A percentile compares a stretch with the other conserved stretches of the same genome.
Evolutionary conservation across 2,888 invertebrate species (phyloP).

Genomic region (Drosophila nigricruria): DNA sequence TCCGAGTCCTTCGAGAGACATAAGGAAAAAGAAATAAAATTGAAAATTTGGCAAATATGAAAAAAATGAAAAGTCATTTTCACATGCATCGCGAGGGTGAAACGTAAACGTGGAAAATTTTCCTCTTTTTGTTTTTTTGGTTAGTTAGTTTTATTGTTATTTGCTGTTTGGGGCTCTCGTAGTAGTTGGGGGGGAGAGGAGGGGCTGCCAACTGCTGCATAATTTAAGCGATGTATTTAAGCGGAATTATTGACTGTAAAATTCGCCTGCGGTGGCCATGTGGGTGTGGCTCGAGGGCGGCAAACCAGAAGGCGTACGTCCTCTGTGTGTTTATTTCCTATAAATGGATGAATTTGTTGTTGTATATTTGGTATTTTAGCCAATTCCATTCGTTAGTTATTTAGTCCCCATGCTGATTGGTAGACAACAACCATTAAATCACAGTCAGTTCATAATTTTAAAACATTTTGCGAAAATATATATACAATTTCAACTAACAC

Average conservation of each 20-base stretch:
- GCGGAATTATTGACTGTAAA: conserved; percentile 77
- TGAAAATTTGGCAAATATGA: conserved; percentile 41
- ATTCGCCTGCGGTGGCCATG: conserved; percentile 32
- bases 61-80: conserved; percentile 66
- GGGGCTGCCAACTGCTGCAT: conserved; percentile 55
- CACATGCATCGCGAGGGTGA: conserved; percentile 39
- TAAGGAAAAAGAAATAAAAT: conserved; percentile 31
- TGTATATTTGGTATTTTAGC: conserved; percentile 3
- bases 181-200: too few relatives aligned
- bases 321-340: conserved; percentile 2
- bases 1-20: conserved; percentile 48
- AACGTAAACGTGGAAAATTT: conserved; percentile 20
- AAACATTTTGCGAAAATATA: not conserved
- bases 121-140: conserved; percentile 50
- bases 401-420: conserved; percentile 2
- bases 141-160: conserved; percentile 53
- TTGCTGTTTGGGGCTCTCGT: conserved; percentile 12
- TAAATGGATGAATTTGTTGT: conserved; percentile 14
- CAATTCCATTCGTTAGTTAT: conserved; percentile 9
- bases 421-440: not conserved
- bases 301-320: not conserved
- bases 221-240: conserved; percentile 76
- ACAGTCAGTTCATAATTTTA: conserved; percentile 1
- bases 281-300: not conserved
- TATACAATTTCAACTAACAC: not conserved